Base-by-base conservation (phyloP, 2,888 invertebrate genomes). In the Limnephilus marmoratus region DNA sequence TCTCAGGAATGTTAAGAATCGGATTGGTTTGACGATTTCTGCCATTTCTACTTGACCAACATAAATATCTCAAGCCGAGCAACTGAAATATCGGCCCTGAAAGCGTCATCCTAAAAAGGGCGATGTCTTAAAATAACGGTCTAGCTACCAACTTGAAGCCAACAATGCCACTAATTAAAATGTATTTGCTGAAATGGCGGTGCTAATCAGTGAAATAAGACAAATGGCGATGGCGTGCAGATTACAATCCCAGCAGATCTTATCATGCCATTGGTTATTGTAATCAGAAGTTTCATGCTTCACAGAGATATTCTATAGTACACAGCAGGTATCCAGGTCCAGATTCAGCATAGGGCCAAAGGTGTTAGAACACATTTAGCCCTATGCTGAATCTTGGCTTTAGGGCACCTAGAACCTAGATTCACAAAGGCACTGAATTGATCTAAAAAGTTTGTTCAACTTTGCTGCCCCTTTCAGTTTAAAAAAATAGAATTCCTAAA, bases 201-300 rank as follows among this genome's bases (percentile, higher is more conserved):
- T 37, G 18, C 83, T 24, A 37, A 83, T 83, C 37, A 37, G 15
- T 37, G 45, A 86, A 86, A 37, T n/a, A 85, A 86, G 86, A 86
- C 45, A n/a, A n/a, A 49, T 86, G 49, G 29, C n/a, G 86, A 86
- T 86, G 41, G 86, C 86, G 86, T 86, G 86, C 86, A 45, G 86
- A 86, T 86, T 45, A 13, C 86, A 49, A 45, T 29, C 45, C 41
- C 49, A 68, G n/a, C 41, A 11, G 86, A 86, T 86, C 86, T 86
- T 86, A 86, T 86, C 86, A 49, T 29, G n/a, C 86, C 49, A 45
- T 86, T 86, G 45, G 45, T 68, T 68, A 68, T 86, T 86, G 45
- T 45, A 49, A 86, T 86, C 86, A 13, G 13, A 86, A 45, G 45
- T 92, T 49, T 45, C 49, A 45, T 49, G n/a, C 86, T 49, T 24